Conservation (phyloP, 2,797 vertebrate species). For the Platalea minor region DNA sequence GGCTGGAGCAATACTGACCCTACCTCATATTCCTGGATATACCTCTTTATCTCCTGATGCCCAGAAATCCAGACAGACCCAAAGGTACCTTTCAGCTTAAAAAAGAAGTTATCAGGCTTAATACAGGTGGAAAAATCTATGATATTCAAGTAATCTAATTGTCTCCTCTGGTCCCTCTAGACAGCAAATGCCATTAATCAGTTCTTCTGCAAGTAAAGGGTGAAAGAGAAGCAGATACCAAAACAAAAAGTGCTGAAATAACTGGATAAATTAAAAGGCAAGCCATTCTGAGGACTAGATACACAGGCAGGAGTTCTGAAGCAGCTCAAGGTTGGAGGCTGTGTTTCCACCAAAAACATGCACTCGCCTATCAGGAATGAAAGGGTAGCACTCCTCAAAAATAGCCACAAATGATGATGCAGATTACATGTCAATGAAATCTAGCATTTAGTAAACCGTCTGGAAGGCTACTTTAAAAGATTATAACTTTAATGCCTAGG, state of each 20-base stretch:
- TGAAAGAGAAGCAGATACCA: neutral
- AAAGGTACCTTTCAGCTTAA: neutral
- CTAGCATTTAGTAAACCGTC: neutral
- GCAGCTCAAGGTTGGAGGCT: neutral
- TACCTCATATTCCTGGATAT: neutral
- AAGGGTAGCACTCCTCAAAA: neutral
- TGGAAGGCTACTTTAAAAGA: slow-evolving; percentile 34
- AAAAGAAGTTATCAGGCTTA: neutral
- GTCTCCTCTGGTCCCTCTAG: neutral
- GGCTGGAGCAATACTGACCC: neutral
- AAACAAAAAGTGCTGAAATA: neutral
- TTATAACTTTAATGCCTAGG: neutral
- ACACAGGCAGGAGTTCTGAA: neutral
- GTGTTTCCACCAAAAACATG: neutral
- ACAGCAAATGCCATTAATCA: neutral
- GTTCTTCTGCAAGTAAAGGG: neutral
- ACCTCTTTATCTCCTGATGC: neutral
- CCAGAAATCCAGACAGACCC: neutral
- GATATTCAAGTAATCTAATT: neutral
- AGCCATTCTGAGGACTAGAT: neutral
- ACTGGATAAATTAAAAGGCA: neutral
- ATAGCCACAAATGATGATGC: neutral
- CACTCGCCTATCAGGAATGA: neutral
- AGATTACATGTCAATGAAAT: slow-evolving; percentile 3
- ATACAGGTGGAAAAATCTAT: neutral